Conservation (phyloP, 1,140 invertebrate genomes). For the Microplitis mediator region DNA sequence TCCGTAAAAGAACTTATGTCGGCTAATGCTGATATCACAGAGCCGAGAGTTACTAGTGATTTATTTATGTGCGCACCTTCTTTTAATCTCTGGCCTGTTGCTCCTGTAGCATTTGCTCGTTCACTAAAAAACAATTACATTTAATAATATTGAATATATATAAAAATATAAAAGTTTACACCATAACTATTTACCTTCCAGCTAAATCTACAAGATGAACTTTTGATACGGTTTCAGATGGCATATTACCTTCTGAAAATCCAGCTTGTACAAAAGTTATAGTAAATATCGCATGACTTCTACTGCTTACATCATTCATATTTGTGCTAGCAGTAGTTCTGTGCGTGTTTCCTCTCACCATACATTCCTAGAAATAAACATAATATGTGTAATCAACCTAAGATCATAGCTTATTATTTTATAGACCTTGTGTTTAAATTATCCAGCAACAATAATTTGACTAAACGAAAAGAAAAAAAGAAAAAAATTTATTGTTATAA, state of each 20-base stretch:
- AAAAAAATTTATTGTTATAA: background rate
- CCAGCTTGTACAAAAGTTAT: constrained; percentile 88
- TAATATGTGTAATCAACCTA: constrained; percentile 8
- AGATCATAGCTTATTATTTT: background rate
- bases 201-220: constrained; percentile 88
- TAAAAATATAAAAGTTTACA: constrained; percentile 13
- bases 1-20: constrained; percentile 66
- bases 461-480: background rate
- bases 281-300: constrained; percentile 96
- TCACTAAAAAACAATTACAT: constrained; percentile 67
- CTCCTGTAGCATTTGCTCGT: constrained; percentile 83
- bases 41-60: constrained; percentile 87
- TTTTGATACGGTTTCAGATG: constrained; percentile 87
- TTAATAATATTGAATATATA: constrained; percentile 11
- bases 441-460: too few relatives aligned
- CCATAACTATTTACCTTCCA: constrained; percentile 69
- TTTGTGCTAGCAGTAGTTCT: constrained; percentile 83
- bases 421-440: too few relatives aligned
- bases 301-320: constrained; percentile 86
- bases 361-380: constrained; percentile 67
- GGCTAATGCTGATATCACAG: constrained; percentile 92
- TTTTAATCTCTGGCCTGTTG: constrained; percentile 84
- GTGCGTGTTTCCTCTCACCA: constrained; percentile 78
- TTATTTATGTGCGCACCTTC: constrained; percentile 94
- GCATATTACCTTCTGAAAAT: constrained; percentile 79